Base-by-base conservation (phyloP, 2,113 vertebrate species). In the Burhinus oedicnemus region DNA sequence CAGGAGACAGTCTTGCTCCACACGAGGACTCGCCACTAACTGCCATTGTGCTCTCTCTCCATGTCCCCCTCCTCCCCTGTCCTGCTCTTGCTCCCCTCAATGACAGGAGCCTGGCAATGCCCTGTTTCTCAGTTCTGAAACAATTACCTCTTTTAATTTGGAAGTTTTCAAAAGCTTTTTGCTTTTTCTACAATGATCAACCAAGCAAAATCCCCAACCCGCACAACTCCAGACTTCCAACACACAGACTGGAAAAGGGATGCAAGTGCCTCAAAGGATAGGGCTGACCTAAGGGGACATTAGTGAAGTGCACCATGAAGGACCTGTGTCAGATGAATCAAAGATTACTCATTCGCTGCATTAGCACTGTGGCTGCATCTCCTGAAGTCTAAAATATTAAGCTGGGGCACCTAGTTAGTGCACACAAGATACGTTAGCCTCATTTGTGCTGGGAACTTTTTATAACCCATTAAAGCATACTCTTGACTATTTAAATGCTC, bases 1-100 rank as follows among this genome's bases (percentile, higher is more conserved):
- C 93, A 87, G 96, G 97, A 95, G 81, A 97, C 97, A 6, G 92
- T 21, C 57, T 85, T 51, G 81, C 78, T 96, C 81, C 51, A 15
- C 71, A 51, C 6, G 19, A 60, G 76, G 90, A 74, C 83, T 94
- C 2, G 6, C 78, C 86, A 19, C 86, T 69, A 69, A 47, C 71
- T 55, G 72, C 93, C 85, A 83, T 95, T 96, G 92, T 95, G 64
- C 30, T 94, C 64, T 16, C 15, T 40, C 58, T 38, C 71, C 42
- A 0, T 9, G 49, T 83, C 51, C 74, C 87, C 70, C 89, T 76
- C 81, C 94, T 92, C 51, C 86, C 22, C 12, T 45, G 26, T 72
- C 83, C 76, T 60, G 42, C 51, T 78, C 61, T 55, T 61, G 66
- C 64, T 89, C 44, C 51, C 61, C 49, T 80, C 91, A 60, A 0